Evolutionary conservation across 2,888 invertebrate species (phyloP).

Genomic region (Euplexia lucipara): DNA sequence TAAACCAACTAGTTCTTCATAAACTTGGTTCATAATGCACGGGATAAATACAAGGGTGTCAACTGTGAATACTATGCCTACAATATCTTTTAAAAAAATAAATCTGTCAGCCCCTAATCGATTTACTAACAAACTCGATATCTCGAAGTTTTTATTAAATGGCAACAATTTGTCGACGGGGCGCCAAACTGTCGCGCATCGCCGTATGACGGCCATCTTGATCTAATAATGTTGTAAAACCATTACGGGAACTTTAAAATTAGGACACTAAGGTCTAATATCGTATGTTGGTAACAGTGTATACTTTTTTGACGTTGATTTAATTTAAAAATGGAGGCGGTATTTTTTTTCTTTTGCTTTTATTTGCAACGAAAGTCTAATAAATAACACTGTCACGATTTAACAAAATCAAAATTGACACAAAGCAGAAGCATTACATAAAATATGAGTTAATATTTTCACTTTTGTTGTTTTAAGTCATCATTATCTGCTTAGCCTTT

Average conservation of each 20-base stretch:
- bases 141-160: conserved; percentile 48
- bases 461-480: no score
- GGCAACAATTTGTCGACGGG: conserved; percentile 56
- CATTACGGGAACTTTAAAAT: conserved; percentile 41
- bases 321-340: conserved; percentile 16
- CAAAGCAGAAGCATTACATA: no score
- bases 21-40: neutral
- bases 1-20: neutral
- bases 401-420: no score
- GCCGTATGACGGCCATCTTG: conserved; percentile 45
- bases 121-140: conserved; percentile 38
- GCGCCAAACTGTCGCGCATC: conserved; percentile 68
- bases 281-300: conserved; percentile 21
- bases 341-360: neutral
- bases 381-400: neutral
- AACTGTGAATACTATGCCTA: neutral
- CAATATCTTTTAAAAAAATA: neutral
- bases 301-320: conserved; percentile 10
- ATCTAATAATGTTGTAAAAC: conserved; percentile 55
- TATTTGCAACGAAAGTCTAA: neutral
- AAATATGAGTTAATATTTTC: no score
- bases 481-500: no score
- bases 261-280: conserved; percentile 30
- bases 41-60: neutral
- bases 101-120: conserved; percentile 19